Base-by-base conservation (phyloP, 1,140 invertebrate species). In the Frieseomelitta varia region DNA sequence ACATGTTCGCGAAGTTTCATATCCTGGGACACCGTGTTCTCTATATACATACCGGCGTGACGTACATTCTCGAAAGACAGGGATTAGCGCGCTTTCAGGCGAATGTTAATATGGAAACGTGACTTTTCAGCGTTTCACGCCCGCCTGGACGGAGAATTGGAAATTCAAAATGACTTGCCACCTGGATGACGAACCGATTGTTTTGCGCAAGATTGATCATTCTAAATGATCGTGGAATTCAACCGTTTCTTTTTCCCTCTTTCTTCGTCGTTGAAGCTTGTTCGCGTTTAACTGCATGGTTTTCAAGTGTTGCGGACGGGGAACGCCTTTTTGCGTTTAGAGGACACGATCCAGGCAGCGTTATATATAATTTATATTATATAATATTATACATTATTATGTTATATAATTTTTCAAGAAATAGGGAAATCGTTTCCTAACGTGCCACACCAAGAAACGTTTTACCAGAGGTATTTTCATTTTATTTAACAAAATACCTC, bases 41-140 rank as follows among this genome's bases (percentile, higher is more conserved):
- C n/a, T 51, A 6, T 3, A 12, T 15, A 30, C 24, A 56, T n/a
- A 79, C 39, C 3, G 21, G 24, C 47, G 63, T 68, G 63, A 78
- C 76, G 61, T 24, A n/a, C 24, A 30, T 39, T 68, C 51, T 67
- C 63, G 24, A 69, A 79, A 79, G 65, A 55, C 65, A 24, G 47
- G 77, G 30, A 69, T 56, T 79, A 79, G 77, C 8, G 17, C 53
- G 65, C 63, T n/a, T 53, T 15, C 12, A 21, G 19, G 56, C 30
- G 55, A 75, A 34, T n/a, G 73, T 75, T 47, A 21, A 39, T 55
- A 61, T 4, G 55, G 51, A 61, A 61, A 69, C 11, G 24, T 17
- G 24, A 67, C 67, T 58, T 80, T 72, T 80, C 68, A 30, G 2
- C 24, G 55, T 65, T 77, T 27, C 53, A 75, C 27, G 12, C 39